Evolutionary conservation across 2,113 vertebrate genomes (phyloP).

Genomic region (Vombatus ursinus): DNA sequence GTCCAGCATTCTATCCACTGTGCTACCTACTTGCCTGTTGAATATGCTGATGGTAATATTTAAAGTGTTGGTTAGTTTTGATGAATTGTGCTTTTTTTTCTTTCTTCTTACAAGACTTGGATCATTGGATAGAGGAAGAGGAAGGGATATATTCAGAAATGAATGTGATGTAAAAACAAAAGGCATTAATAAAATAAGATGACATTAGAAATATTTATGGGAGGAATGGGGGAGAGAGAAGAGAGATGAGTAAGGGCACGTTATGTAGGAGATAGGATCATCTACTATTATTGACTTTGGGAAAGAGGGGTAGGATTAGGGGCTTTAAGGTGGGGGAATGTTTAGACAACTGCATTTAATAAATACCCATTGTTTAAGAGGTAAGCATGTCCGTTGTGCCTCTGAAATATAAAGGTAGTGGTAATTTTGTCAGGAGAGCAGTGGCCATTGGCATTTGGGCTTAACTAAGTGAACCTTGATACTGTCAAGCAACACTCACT

Average conservation of each 20-base stretch:
- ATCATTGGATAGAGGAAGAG: not conserved
- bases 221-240: not conserved
- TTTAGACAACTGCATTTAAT: not conserved
- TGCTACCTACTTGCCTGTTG: not conserved
- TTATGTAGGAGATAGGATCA: not conserved
- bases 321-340: not conserved
- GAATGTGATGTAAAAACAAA: not conserved
- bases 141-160: not conserved
- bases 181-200: not conserved
- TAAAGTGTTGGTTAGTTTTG: not conserved
- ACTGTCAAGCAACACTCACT: not conserved
- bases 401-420: not conserved
- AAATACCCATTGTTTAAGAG: not conserved
- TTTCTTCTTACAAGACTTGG: not conserved
- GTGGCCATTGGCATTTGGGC: not conserved
- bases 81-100: not conserved
- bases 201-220: not conserved
- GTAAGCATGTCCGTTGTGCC: not conserved
- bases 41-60: not conserved
- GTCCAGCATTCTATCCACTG: not conserved
- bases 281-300: not conserved
- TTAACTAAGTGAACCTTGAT: not conserved
- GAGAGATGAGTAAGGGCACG: not conserved
- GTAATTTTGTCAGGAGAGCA: not conserved
- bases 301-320: not conserved